Evolutionary conservation across 2,888 invertebrate species (phyloP).

Genomic region (Habrosyne pyritoides): DNA sequence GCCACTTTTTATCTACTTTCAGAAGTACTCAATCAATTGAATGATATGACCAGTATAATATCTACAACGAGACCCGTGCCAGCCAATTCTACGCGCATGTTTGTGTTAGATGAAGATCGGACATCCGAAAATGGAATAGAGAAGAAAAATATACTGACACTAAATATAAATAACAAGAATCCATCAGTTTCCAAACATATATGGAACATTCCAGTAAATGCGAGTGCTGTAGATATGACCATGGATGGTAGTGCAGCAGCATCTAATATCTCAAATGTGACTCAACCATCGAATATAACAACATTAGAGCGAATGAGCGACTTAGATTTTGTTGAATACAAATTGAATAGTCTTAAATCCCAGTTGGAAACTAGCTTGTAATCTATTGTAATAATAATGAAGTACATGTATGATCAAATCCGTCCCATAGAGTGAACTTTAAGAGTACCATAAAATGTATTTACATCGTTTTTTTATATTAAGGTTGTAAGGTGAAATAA

Average conservation of each 20-base stretch:
- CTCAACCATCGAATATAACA: slow-evolving; percentile 61
- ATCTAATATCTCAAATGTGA: slow-evolving; percentile 35
- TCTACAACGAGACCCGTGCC: slow-evolving; percentile 32
- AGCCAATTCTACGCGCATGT: slow-evolving; percentile 21
- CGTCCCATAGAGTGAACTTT: neutral
- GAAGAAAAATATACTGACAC: slow-evolving; percentile 38
- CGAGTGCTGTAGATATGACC: slow-evolving; percentile 34
- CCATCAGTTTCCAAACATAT: slow-evolving; percentile 45
- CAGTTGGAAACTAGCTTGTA: slow-evolving; percentile 69
- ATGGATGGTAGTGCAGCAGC: slow-evolving; percentile 38
- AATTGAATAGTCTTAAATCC: slow-evolving; percentile 61
- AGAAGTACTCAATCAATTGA: slow-evolving; percentile 74
- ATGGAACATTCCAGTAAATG: slow-evolving; percentile 58
- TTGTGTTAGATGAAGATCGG: neutral
- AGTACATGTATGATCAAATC: neutral
- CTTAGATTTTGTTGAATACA: slow-evolving; percentile 69
- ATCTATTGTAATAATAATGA: slow-evolving; percentile 10
- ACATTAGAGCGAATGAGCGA: slow-evolving; percentile 76
- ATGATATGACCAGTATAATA: slow-evolving; percentile 57
- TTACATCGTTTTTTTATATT: neutral
- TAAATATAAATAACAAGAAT: slow-evolving; percentile 47
- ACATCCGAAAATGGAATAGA: slow-evolving; percentile 9
- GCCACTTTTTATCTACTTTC: slow-evolving; percentile 40
- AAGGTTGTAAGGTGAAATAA: neutral
- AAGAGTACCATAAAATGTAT: neutral